These are phyloP conservation scores for Drosophila orosa DNA, from an alignment of 1,140 invertebrate genomes.

Conservation along the genomic window DNA sequence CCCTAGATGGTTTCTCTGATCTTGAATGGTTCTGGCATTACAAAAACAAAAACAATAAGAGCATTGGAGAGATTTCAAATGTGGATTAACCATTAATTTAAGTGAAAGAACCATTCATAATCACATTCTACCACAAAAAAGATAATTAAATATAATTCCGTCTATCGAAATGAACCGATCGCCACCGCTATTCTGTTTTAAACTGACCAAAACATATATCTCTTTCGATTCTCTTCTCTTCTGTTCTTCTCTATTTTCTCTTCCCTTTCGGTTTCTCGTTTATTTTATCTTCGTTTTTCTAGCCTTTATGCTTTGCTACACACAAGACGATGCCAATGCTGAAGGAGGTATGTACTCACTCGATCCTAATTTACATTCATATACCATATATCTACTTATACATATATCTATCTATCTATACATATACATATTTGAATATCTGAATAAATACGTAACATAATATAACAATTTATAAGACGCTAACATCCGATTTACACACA, in stretches of 20 bases:
- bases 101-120: slow-evolving; percentile 21
- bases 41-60: not conserved
- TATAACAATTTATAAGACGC: slow-evolving; percentile 28
- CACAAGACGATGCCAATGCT: slow-evolving; percentile 93
- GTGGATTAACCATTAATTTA: not conserved
- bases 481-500: slow-evolving; percentile 29
- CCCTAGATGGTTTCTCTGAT: slow-evolving; percentile 7
- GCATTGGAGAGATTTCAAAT: not conserved
- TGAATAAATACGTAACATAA: slow-evolving; percentile 31
- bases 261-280: slow-evolving; percentile 63
- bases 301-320: slow-evolving; percentile 97
- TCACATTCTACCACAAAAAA: slow-evolving; percentile 2
- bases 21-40: slow-evolving; percentile 22
- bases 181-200: slow-evolving; percentile 69
- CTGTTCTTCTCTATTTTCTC: slow-evolving; percentile 71
- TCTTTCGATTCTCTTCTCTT: slow-evolving; percentile 76
- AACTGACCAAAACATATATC: slow-evolving; percentile 77
- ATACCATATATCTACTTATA: slow-evolving; percentile 46
- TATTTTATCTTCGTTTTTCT: slow-evolving; percentile 84
- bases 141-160: slow-evolving; percentile 11
- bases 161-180: slow-evolving; percentile 33
- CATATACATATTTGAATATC: slow-evolving; percentile 32
- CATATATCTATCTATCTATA: slow-evolving; percentile 24
- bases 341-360: slow-evolving; percentile 92
- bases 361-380: slow-evolving; percentile 55